Evolutionary conservation across 2,113 vertebrate species (phyloP).

Genomic region (Vidua chalybeata): DNA sequence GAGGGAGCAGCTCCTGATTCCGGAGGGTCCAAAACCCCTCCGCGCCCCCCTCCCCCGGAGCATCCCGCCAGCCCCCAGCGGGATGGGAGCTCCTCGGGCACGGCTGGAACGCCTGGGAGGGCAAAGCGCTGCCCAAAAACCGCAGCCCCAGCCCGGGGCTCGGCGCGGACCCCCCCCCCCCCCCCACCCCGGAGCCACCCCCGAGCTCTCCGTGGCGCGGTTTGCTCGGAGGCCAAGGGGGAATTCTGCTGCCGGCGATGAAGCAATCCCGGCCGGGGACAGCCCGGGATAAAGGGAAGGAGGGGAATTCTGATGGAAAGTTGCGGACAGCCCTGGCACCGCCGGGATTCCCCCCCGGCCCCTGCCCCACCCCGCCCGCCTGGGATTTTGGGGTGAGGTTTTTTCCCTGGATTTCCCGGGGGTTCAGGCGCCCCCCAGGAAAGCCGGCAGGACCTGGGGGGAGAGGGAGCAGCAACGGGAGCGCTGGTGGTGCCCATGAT

Average conservation of each 20-base stretch:
- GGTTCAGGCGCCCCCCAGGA: fast-evolving
- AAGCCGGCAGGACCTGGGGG: not conserved
- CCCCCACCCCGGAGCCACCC: not conserved
- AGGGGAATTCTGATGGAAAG: constrained; percentile 70
- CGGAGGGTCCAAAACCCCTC: fast-evolving
- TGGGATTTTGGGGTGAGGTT: fast-evolving
- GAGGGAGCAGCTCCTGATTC: fast-evolving
- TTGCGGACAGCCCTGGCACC: constrained; percentile 6
- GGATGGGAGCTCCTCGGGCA: fast-evolving
- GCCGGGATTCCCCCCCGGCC: not conserved
- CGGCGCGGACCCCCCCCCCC: not conserved
- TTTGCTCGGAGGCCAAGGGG: constrained; percentile 19
- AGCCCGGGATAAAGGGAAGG: not conserved
- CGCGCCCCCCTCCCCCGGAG: fast-evolving
- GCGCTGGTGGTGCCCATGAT: fast-evolving
- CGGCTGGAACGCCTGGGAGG: fast-evolving
- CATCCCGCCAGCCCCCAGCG: too few relatives aligned
- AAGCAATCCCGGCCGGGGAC: not conserved
- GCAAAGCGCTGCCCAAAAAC: not conserved
- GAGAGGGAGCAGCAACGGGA: fast-evolving
- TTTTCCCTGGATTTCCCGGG: not conserved
- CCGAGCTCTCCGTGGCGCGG: not conserved
- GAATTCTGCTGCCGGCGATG: constrained; percentile 4
- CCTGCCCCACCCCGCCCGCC: not conserved
- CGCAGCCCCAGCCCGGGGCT: not conserved